Percentiles rank a stretch among this genome's conserved stretches.
phyloP scores from a whole-genome alignment of 2,113 vertebrate genomes.

The Stegostoma tigrinum region DNA sequence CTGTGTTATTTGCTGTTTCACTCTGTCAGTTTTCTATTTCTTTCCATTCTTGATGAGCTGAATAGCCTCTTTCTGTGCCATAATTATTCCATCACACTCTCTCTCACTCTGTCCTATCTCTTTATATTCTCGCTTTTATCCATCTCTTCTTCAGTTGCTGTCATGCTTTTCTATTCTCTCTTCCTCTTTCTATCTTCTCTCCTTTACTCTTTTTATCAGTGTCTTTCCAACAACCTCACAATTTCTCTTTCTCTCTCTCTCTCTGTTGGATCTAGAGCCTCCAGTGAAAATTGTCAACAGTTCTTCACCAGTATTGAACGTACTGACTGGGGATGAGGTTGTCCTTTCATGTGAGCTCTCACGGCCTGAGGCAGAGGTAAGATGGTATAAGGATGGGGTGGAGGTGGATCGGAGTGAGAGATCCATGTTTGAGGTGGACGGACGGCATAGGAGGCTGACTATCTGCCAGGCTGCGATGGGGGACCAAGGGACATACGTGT shows the following conservation, averaged over 20 bases:
- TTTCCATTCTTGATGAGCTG: too few relatives aligned
- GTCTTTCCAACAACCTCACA: background rate
- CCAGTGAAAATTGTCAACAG: conserved; percentile 66
- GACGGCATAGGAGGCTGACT: conserved; percentile 52
- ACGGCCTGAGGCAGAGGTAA: conserved; percentile 59
- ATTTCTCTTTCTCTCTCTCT: background rate
- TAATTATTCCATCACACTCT: background rate
- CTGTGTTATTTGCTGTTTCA: background rate
- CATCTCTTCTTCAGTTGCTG: background rate
- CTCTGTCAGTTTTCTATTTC: background rate
- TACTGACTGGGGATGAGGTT: conserved; percentile 50
- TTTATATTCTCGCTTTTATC: background rate
- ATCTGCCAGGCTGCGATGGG: conserved; percentile 50
- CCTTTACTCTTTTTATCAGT: background rate
- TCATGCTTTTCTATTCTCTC: background rate
- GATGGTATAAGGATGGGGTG: conserved; percentile 61
- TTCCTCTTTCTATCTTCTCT: background rate
- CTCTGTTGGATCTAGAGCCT: conserved; percentile 58
- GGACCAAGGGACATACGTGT: conserved; percentile 77
- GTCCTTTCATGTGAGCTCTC: conserved; percentile 64
- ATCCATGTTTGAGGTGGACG: conserved; percentile 56
- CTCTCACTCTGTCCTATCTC: background rate
- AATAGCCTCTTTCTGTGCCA: too few relatives aligned
- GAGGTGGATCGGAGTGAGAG: conserved; percentile 56
- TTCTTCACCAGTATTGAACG: conserved; percentile 51